Evolutionary conservation across 2,888 invertebrate genomes (phyloP), one percentile per base, ranked within the genome.

Genomic region (Anthrax anthrax): DNA sequence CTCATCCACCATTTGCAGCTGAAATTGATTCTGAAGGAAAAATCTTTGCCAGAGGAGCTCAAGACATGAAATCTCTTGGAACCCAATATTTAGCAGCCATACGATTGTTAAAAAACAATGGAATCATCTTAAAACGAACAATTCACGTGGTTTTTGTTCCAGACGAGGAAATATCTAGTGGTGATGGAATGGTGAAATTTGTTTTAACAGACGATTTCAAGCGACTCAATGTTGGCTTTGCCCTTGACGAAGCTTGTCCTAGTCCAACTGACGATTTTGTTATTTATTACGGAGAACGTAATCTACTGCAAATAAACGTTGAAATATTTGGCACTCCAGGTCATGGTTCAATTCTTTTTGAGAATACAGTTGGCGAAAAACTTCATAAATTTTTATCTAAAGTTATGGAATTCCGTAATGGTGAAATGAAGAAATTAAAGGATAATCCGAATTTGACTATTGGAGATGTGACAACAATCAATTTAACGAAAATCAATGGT

Each of bases 81-180:
- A 80, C 82, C 51, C 84, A 86, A 66, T 83, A 78, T 66, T 64
- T 88, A 46, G 88, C 84, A 58, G 84, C 87, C 1, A 70, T 88
- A 32, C 70, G 84, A 38, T 70, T 75, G 32, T 61, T 85, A 40
- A 81, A 79, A 58, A 60, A 70, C 4, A 62, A 68, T 40, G 77
- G 76, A 1, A 64, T 73, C 42, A 66, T 64, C 18, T 72, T 77
- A 17, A 71, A 73, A 44, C 71, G 87, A 55, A 84, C 83, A 0
- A 64, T 88, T 18, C 82, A 85, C 58, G 58, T 86, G 1, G 73
- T 77, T 1, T 86, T 81, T 67, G 81, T 84, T 12, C 84, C 86
- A 40, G 91, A 92, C 71, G 92, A 92, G 66, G 92, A 92, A 71
- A 81, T 85, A 56, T 90, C 90, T 6, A 89, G 90, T 1, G 70